Conservation (phyloP, 2,888 invertebrate genomes). For the Brenthis daphne region DNA sequence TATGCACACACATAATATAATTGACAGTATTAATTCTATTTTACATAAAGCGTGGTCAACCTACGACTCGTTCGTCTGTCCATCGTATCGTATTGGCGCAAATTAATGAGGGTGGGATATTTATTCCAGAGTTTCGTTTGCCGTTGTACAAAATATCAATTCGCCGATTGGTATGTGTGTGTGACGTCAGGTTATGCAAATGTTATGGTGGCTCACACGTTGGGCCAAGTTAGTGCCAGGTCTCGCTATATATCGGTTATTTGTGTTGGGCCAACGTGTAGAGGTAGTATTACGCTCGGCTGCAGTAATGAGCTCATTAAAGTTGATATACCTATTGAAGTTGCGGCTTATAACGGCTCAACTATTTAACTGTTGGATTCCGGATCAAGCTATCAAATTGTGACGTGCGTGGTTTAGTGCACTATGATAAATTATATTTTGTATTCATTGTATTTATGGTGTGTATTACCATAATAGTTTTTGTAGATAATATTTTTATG, state of each 20-base stretch:
- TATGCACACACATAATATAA: neutral
- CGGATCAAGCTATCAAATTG: slow-evolving; percentile 40
- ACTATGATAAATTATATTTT: slow-evolving; percentile 27
- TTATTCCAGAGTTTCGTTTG: slow-evolving; percentile 72
- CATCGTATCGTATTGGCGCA: slow-evolving; percentile 76
- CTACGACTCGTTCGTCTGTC: slow-evolving; percentile 62
- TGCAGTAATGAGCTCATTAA: slow-evolving; percentile 64
- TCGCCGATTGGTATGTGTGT: slow-evolving; percentile 43
- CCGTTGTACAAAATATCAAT: slow-evolving; percentile 66
- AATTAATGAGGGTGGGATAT: slow-evolving; percentile 79
- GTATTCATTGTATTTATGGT: slow-evolving; percentile 9
- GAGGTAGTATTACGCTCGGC: slow-evolving; percentile 41
- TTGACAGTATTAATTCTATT: slow-evolving; percentile 18
- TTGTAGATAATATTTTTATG: too few species aligned
- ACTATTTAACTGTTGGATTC: slow-evolving; percentile 42
- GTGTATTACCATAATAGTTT: neutral
- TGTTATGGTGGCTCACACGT: slow-evolving; percentile 43
- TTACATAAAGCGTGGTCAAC: slow-evolving; percentile 37
- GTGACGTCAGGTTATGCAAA: slow-evolving; percentile 54
- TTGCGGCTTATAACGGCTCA: slow-evolving; percentile 46
- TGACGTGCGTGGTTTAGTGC: slow-evolving; percentile 29
- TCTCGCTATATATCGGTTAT: neutral
- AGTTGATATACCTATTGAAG: slow-evolving; percentile 47
- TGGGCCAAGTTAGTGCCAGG: neutral
- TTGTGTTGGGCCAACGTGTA: slow-evolving; percentile 12